Conservation (phyloP, 2,888 invertebrate genomes). For the Ochropleura plecta region DNA sequence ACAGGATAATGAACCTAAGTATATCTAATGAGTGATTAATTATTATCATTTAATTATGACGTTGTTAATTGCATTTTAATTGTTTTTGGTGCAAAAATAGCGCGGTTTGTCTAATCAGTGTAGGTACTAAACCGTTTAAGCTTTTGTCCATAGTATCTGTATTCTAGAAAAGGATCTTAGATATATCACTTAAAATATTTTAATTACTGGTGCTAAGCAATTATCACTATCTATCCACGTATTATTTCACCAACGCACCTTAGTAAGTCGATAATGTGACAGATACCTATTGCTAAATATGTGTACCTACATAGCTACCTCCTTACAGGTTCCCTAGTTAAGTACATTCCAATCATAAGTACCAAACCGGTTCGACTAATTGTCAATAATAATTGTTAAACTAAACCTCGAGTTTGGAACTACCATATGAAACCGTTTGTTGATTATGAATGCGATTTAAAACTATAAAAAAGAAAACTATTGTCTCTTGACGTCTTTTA, state of each 20-base stretch:
- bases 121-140: neutral
- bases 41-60: conserved; percentile 15
- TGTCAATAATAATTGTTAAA: neutral
- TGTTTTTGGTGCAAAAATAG: conserved; percentile 26
- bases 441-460: neutral
- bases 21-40: neutral
- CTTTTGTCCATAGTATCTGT: conserved; percentile 9
- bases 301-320: neutral
- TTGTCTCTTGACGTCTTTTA: neutral
- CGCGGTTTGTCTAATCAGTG: neutral
- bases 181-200: neutral
- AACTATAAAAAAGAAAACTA: neutral
- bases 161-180: neutral
- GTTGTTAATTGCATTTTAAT: conserved; percentile 29
- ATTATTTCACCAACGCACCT: neutral
- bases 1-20: neutral
- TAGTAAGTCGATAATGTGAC: neutral
- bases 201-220: neutral
- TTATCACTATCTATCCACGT: neutral
- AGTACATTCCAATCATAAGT: neutral
- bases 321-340: neutral
- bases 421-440: neutral
- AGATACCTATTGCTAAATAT: conserved; percentile 5
- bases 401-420: neutral
- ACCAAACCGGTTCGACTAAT: neutral